Evolutionary conservation across 2,888 invertebrate genomes (phyloP).

Genomic region (Pristionchus mayeri): DNA sequence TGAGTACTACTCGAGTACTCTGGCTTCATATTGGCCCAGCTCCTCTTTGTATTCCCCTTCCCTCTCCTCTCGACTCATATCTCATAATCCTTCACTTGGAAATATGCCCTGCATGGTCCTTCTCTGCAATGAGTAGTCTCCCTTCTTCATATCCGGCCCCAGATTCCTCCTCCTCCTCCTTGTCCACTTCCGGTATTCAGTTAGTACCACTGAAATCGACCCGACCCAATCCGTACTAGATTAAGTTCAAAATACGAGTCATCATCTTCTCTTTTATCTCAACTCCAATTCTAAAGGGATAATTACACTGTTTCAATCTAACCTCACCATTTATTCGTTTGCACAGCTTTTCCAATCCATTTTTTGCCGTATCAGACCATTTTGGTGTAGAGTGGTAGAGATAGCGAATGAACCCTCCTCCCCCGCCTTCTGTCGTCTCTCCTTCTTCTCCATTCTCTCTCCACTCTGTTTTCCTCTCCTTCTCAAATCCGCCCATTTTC

Average conservation of each 20-base stretch:
- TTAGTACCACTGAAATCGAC: too few species aligned
- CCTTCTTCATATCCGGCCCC: background rate
- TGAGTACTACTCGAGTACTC: too few species aligned
- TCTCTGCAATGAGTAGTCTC: background rate
- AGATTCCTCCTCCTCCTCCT: background rate
- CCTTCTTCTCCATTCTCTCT: background rate
- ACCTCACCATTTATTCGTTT: too few species aligned
- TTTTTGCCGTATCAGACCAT: background rate
- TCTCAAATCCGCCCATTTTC: slow-evolving; percentile 38
- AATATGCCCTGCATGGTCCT: background rate
- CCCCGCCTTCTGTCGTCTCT: background rate
- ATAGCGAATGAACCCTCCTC: background rate
- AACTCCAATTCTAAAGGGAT: too few species aligned
- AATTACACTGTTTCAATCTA: too few species aligned
- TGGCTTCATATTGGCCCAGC: background rate
- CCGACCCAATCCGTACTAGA: too few species aligned
- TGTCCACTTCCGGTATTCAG: background rate
- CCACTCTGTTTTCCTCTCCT: slow-evolving; percentile 30
- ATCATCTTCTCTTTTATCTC: too few species aligned
- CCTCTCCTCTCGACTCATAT: slow-evolving; percentile 4
- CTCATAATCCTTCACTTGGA: slow-evolving; percentile 32
- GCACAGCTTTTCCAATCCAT: slow-evolving; percentile 25
- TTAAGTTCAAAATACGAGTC: too few species aligned
- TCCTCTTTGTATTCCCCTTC: slow-evolving; percentile 18
- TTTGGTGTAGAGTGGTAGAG: background rate